Base-by-base conservation (phyloP, 1,140 invertebrate genomes). In the Drosophila simulans region DNA sequence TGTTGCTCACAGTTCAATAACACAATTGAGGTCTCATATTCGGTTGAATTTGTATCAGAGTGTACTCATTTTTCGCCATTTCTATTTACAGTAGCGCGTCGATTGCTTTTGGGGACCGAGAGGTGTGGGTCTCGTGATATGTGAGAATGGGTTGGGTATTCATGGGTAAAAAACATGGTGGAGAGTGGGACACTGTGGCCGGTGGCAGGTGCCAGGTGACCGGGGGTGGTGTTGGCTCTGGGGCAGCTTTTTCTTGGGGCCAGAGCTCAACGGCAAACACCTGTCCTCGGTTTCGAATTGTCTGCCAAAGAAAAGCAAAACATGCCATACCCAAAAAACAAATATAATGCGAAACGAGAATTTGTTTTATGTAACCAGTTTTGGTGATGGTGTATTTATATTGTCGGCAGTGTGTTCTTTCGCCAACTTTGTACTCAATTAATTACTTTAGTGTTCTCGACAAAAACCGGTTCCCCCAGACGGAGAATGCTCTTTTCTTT, bases 331-430 rank as follows among this genome's bases (percentile, higher is more conserved):
- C 22, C 40, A 42, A 39, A 27, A 53, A 64, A 55, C 17, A n/a
- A 43, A 43, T 4, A 43, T 8, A 43, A 43, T 51, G 48, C 59
- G 46, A 76, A 64, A 58, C 35, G 40, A 65, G 52, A 52, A 56
- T 60, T 63, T 60, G 20, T 71, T 88, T 86, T 88, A 86, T 86
- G 70, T 82, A 86, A 88, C 82, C 79, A 63, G 83, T 86, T 81
- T 74, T 31, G n/a, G 20, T 75, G 40, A 39, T 65, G 12, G 37
- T 56, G 17, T 64, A 34, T 43, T 43, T 35, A 42, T 63, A 59
- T 37, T 42, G 27, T 64, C 31, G 43, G 37, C 64, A 35, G 27
- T 45, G 20, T 56, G 11, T 34, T 25, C 10, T 59, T 60, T 63
- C 25, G 60, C n/a, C 56, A 25, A 59, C 15, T 59, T 59, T 46